Conservation (phyloP, 1,140 invertebrate genomes). For the Calliphora vicina region DNA sequence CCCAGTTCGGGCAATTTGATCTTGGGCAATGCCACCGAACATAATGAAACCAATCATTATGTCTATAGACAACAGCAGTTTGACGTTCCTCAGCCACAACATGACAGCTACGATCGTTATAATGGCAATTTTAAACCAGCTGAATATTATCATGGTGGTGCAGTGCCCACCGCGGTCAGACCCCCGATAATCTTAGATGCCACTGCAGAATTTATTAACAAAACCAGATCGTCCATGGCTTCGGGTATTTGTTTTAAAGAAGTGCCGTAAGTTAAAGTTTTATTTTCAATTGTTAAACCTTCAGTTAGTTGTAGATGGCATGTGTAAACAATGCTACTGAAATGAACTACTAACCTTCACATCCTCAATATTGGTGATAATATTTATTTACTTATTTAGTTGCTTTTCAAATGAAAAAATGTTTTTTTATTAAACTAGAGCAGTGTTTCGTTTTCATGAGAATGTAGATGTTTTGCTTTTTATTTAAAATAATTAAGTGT, state of each 20-base stretch:
- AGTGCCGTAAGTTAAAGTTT: conserved; percentile 66
- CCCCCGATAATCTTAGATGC: conserved; percentile 47
- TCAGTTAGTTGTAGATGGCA: background rate
- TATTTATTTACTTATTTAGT: background rate
- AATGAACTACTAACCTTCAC: conserved; percentile 50
- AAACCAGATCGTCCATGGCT: conserved; percentile 55
- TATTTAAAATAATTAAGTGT: background rate
- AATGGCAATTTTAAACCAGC: conserved; percentile 47
- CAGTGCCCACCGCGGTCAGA: background rate
- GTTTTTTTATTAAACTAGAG: background rate
- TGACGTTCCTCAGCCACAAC: background rate
- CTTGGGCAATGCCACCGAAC: conserved; percentile 16
- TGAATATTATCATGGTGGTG: conserved; percentile 47
- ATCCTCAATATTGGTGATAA: conserved; percentile 45
- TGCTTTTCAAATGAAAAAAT: background rate
- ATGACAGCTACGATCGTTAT: background rate
- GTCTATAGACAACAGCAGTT: conserved; percentile 8
- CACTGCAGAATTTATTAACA: conserved; percentile 57
- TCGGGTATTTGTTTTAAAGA: conserved; percentile 67
- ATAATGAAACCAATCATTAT: background rate
- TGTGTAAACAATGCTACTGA: conserved; percentile 38
- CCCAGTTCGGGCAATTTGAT: conserved; percentile 46
- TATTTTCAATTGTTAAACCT: background rate
- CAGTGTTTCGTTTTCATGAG: too few species aligned
- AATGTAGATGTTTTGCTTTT: too few species aligned